Percentiles rank a stretch among this genome's conserved stretches.
Evolutionary conservation across 2,797 vertebrate species (phyloP).

Genomic region (Peromyscus melanophrys): DNA sequence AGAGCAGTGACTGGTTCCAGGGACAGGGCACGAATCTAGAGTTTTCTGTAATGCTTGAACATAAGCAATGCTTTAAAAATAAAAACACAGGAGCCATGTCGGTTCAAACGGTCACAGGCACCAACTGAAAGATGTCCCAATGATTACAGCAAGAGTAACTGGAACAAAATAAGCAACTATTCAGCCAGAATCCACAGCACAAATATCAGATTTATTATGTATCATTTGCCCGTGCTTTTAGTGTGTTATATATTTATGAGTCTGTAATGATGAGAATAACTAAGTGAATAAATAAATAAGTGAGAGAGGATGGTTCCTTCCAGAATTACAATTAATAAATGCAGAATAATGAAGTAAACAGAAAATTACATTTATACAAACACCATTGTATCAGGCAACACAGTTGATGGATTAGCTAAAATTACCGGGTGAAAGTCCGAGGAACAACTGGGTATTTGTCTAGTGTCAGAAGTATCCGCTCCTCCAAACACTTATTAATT

Average conservation of each 20-base stretch:
- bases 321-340: slow-evolving; percentile 59
- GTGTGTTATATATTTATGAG: neutral
- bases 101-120: neutral
- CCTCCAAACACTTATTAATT: neutral
- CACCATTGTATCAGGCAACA: neutral
- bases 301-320: neutral
- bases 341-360: neutral
- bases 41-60: neutral
- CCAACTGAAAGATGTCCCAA: neutral
- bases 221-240: neutral
- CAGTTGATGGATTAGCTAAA: neutral
- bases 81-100: neutral
- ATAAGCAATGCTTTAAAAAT: neutral
- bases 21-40: neutral
- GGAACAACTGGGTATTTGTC: neutral
- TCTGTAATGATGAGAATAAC: slow-evolving; percentile 44
- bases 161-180: neutral
- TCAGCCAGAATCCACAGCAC: neutral
- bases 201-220: neutral
- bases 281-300: slow-evolving; percentile 51
- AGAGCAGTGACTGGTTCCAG: neutral
- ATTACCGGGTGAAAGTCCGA: neutral
- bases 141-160: neutral
- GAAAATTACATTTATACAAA: slow-evolving; percentile 37
- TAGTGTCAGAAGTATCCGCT: neutral